Evolutionary conservation across 2,113 vertebrate species (phyloP).

Genomic region (Malurus alboscapulatus): DNA sequence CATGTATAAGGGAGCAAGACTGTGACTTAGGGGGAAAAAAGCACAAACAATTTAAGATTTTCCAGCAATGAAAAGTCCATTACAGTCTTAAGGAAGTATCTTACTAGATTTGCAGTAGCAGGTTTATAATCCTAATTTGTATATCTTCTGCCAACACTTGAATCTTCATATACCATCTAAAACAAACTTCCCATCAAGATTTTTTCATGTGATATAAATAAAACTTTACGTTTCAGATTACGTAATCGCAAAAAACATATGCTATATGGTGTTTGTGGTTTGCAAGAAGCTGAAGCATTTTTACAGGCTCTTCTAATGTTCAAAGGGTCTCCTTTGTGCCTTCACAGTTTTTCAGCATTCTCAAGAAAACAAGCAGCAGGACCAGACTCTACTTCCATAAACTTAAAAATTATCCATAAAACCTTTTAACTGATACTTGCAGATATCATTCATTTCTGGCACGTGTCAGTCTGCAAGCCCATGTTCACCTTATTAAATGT

Average conservation of each 20-base stretch:
- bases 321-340: neutral
- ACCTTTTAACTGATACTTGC: neutral
- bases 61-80: neutral
- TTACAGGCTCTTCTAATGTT: neutral
- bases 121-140: neutral
- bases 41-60: neutral
- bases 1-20: neutral
- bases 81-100: neutral
- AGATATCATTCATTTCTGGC: neutral
- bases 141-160: neutral
- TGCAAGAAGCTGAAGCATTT: neutral
- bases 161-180: neutral
- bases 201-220: neutral
- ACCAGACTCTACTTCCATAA: neutral
- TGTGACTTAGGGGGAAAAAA: neutral
- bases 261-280: neutral
- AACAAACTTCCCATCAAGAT: neutral
- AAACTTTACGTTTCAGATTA: neutral
- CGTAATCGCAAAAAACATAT: neutral
- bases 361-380: neutral
- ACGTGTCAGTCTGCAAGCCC: neutral
- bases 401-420: neutral
- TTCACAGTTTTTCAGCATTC: neutral
- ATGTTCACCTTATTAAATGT: neutral
- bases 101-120: neutral